These are phyloP conservation scores for Leptopterna dolabrata DNA, from an alignment of 2,888 invertebrate genomes.

Conservation along the genomic window DNA sequence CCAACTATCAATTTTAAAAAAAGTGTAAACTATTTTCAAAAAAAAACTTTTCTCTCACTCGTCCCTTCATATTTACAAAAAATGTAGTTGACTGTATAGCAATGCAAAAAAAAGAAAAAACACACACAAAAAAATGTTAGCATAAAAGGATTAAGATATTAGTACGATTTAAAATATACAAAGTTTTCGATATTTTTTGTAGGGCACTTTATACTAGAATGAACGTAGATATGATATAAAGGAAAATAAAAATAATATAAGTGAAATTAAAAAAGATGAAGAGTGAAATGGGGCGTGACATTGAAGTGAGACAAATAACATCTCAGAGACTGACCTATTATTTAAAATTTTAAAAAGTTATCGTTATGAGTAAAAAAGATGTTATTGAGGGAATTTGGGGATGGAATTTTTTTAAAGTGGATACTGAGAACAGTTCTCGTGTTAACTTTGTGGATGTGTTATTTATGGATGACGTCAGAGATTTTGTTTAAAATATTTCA, in stretches of 20 bases:
- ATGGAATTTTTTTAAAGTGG: not conserved
- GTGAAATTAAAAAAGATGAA: not conserved
- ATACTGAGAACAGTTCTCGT: not conserved
- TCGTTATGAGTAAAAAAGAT: not conserved
- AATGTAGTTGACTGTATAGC: not conserved
- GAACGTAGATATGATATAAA: constrained; percentile 12
- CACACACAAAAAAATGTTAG: constrained; percentile 21
- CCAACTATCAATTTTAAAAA: not conserved
- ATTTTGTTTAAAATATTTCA: too few relatives aligned
- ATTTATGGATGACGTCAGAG: too few relatives aligned
- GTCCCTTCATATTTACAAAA: constrained; percentile 27
- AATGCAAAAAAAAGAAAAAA: constrained; percentile 28
- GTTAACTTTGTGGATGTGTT: too few relatives aligned
- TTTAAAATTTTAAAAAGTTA: not conserved
- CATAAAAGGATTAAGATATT: constrained; percentile 5
- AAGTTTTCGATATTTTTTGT: constrained; percentile 46
- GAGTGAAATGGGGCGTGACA: not conserved
- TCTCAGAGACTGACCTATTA: constrained; percentile 7
- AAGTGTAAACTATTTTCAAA: not conserved
- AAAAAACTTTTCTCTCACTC: constrained; percentile 42
- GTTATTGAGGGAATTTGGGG: not conserved
- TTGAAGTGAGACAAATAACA: not conserved
- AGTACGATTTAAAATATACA: constrained; percentile 35
- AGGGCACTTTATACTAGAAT: constrained; percentile 43
- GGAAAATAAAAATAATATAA: not conserved